A percentile compares a stretch with the other conserved stretches of the same genome.
phyloP scores from a whole-genome alignment of 2,113 vertebrate genomes.

The Atrichornis clamosus region DNA sequence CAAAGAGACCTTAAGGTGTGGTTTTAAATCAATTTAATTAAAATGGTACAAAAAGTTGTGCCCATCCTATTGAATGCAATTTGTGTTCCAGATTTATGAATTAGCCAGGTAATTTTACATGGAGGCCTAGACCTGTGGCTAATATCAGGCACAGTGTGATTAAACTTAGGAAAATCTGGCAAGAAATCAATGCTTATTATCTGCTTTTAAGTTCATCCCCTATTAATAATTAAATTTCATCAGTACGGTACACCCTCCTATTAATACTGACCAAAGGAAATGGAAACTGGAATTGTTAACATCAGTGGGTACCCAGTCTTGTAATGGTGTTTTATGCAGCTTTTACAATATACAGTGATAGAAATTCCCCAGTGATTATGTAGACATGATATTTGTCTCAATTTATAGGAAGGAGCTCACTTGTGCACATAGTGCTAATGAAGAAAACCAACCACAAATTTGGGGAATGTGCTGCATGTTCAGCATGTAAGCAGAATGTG shows the following conservation, averaged over 20 bases:
- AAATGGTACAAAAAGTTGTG: background rate
- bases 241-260: fast-evolving
- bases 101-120: background rate
- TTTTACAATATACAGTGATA: background rate
- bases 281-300: background rate
- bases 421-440: background rate
- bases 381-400: background rate
- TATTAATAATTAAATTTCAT: background rate
- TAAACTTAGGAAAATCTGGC: background rate
- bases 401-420: background rate
- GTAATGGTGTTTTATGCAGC: background rate
- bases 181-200: background rate
- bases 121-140: background rate
- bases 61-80: background rate
- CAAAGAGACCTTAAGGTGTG: background rate
- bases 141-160: background rate
- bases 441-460: background rate
- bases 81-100: background rate
- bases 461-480: background rate
- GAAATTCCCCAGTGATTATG: background rate
- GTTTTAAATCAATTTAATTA: background rate
- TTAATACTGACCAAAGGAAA: background rate
- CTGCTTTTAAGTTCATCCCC: background rate
- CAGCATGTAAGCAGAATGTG: background rate
- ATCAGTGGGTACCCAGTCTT: background rate